Evolutionary conservation across 2,888 invertebrate species (phyloP), one percentile per base, ranked within the genome.

Genomic region (Laothoe populi): DNA sequence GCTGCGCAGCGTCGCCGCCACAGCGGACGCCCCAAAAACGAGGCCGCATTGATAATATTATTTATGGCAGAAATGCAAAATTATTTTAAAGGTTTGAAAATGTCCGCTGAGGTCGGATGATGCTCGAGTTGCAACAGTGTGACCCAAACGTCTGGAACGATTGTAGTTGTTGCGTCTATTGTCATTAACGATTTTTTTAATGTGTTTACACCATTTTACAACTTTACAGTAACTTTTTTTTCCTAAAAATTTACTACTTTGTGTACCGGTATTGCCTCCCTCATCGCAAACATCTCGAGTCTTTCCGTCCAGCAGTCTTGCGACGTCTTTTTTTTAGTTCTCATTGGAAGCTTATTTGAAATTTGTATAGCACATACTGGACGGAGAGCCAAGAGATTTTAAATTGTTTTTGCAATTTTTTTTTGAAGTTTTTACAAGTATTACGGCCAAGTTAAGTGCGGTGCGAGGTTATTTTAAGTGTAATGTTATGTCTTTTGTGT

Each of bases 41-140:
- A 88, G 91, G 88, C 87, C 87, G 82, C 84, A 76, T 82, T 82
- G 79, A 81, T 82, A 82, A 84, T 88, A 79, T 90, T 91, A 72
- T 88, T 80, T 92, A 92, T 92, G 71, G 92, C 92, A 92, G 92
- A 83, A 82, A 81, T 84, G 82, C 82, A 81, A 85, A 91, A 88
- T 83, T 82, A 78, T 74, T 75, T 81, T 87, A 91, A 86, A 90
- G 88, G 87, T 87, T 83, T 75, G 92, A 91, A 92, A 92, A 92
- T 87, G 90, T 90, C 90, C 86, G 88, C 88, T 76, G 79, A 82
- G 82, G 83, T 80, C 77, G 81, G 79, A 74, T 74, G 84, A 79
- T 81, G 82, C 81, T 79, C 68, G 77, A 73, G 76, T 78, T 35
- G 35, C 49, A n/a, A 49, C 26, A 26, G 26, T 16, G 4, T 53